Evolutionary conservation across 1,140 invertebrate species (phyloP).

Genomic region (Plectrocnemia conspersa): DNA sequence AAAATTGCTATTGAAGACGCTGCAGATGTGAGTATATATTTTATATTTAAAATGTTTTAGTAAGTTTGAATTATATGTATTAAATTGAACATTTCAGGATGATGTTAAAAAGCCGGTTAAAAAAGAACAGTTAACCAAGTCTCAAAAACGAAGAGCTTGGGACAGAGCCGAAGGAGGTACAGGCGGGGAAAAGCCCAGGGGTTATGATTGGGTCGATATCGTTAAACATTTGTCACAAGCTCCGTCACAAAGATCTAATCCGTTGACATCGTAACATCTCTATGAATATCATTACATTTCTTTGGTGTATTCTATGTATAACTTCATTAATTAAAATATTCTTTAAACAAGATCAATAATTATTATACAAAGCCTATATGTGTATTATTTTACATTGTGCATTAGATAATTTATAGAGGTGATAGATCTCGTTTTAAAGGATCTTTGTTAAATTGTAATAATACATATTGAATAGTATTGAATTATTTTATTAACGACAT

Average conservation of each 20-base stretch:
- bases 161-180: slow-evolving; percentile 71
- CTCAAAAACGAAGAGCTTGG: slow-evolving; percentile 86
- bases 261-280: slow-evolving; percentile 1
- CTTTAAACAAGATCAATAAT: no score
- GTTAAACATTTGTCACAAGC: slow-evolving; percentile 89
- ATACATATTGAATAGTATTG: no score
- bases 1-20: slow-evolving; percentile 49
- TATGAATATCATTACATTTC: no score
- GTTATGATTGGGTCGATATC: slow-evolving; percentile 93
- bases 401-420: no score
- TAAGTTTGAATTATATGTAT: slow-evolving; percentile 3
- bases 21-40: slow-evolving; percentile 2
- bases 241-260: slow-evolving; percentile 27
- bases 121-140: slow-evolving; percentile 83
- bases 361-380: no score
- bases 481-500: no score
- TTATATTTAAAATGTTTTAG: not conserved
- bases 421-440: no score
- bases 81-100: slow-evolving; percentile 37
- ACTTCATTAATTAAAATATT: not conserved
- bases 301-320: not conserved
- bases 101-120: slow-evolving; percentile 57
- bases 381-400: no score
- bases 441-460: no score
- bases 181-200: slow-evolving; percentile 79